Conservation (phyloP, 2,888 invertebrate species). For the Drosophila recens region DNA sequence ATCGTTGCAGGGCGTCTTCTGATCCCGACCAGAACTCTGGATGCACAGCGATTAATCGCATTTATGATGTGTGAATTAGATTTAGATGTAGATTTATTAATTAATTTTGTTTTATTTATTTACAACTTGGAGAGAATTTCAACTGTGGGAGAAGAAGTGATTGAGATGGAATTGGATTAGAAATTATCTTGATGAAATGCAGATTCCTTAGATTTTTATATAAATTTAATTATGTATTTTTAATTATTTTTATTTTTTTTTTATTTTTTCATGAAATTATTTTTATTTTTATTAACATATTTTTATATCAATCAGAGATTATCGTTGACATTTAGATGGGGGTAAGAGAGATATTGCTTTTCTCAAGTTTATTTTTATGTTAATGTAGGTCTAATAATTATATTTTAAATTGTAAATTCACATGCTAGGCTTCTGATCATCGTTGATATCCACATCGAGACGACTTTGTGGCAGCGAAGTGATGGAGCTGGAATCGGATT, state of each 20-base stretch:
- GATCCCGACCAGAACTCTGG: constrained; percentile 19
- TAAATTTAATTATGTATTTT: too few relatives aligned
- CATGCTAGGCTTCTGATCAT: not conserved
- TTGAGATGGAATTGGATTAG: too few relatives aligned
- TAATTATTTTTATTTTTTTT: too few relatives aligned
- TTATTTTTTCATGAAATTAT: too few relatives aligned
- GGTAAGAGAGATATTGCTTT: not conserved
- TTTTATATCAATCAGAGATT: too few relatives aligned
- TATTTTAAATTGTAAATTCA: not conserved
- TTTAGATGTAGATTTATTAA: constrained; percentile 18
- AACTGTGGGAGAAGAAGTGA: too few relatives aligned
- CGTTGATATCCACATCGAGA: constrained; percentile 7
- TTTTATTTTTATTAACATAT: too few relatives aligned
- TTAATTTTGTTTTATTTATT: not conserved
- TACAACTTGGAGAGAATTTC: not conserved
- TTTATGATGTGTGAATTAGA: constrained; percentile 51
- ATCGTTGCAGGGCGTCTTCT: constrained; percentile 21
- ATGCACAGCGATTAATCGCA: constrained; percentile 40
- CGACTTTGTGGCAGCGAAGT: constrained; percentile 41
- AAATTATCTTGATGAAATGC: too few relatives aligned
- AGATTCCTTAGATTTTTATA: too few relatives aligned
- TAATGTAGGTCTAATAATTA: not conserved
- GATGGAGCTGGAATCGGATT: constrained; percentile 26
- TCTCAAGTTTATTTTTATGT: not conserved
- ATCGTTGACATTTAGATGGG: too few relatives aligned